Evolutionary conservation across 2,888 invertebrate species (phyloP), one percentile per base, ranked within the genome.

Genomic region (Drymonia ruficornis): DNA sequence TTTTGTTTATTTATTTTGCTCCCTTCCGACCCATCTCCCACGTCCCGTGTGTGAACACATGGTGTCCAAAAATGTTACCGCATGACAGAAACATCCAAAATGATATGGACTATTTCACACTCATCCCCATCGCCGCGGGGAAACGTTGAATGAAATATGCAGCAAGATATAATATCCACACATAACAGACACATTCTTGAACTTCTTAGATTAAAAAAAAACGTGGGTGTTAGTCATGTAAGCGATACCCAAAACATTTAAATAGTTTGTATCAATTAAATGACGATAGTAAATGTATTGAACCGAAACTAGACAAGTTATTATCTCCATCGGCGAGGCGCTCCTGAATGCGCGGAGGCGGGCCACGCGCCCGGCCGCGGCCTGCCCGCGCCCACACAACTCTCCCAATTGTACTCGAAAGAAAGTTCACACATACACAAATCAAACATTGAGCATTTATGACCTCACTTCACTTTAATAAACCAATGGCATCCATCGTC

Each of bases 1-100:
- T 49, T 51, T 55, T 68, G 72, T 70, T 70, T 70, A 65, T 71
- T 68, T 71, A 65, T 56, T 53, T 43, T 18, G 46, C 45, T 54
- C 55, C 65, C 61, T 52, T 58, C 52, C 49, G 44, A 16, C 19
- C 40, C 40, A 12, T 40, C 40, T 8, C 15, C 40, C 40, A n/a
- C 40, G 40, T 11, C 40, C 40, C 7, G 43, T 43, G 43, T 13
- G 43, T 43, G 43, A 43, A 29, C 40, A 38, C 28, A 40, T 29
- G 28, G 15, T 40, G 28, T 9, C 40, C 13, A n/a, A n/a, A 15
- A 13, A 38, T 28, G n/a, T 19, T 15, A 1, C 13, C 13, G 40
- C 13, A 28, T 38, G 49, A 13, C 40, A n/a, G 15, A 45, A 45
- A 45, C 45, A 45, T 19, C 7, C 19, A 40, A 16, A 28, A 49